A percentile compares a stretch with the other conserved stretches of the same genome.
Evolutionary conservation across 1,140 invertebrate species (phyloP).

Genomic region (Diabrotica undecimpunctata): DNA sequence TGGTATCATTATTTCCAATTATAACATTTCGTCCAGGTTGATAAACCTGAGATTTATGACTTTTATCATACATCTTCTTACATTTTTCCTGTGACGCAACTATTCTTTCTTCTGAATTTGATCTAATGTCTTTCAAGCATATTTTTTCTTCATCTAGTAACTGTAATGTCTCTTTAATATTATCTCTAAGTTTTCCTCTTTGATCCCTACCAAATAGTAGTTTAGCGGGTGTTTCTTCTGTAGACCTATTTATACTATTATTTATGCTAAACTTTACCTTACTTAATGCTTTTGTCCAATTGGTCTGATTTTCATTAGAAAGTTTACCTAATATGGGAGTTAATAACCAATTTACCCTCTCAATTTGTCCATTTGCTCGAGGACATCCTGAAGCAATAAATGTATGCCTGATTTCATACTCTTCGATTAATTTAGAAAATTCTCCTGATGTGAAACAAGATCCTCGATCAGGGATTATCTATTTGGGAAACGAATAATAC

Average conservation of each 20-base stretch:
- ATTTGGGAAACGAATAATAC: conserved; percentile 21
- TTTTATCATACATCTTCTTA: too few relatives aligned
- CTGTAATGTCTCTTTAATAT: too few relatives aligned
- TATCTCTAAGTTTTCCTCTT: too few relatives aligned
- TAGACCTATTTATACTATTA: conserved; percentile 32
- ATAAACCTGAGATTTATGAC: too few relatives aligned
- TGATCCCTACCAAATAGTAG: conserved; percentile 9
- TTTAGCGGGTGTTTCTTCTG: conserved; percentile 22
- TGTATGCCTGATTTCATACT: conserved; percentile 26
- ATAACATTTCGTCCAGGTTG: too few relatives aligned
- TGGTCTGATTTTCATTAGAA: conserved; percentile 10
- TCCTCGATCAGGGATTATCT: conserved; percentile 29
- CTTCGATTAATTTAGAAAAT: conserved; percentile 25
- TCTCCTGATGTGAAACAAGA: conserved; percentile 23
- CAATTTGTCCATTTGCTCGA: conserved; percentile 32
- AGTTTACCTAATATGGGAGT: conserved; percentile 29
- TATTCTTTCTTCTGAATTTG: too few relatives aligned
- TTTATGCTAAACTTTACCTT: conserved; percentile 35
- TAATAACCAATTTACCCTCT: conserved; percentile 32
- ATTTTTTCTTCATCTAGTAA: conserved; percentile 36
- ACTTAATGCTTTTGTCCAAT: conserved; percentile 30
- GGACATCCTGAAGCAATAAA: conserved; percentile 25
- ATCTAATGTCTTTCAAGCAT: too few relatives aligned
- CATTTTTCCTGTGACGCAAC: too few relatives aligned
- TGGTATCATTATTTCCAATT: too few relatives aligned